Evolutionary conservation across 2,113 vertebrate genomes (phyloP).

Genomic region (Gadus macrocephalus): DNA sequence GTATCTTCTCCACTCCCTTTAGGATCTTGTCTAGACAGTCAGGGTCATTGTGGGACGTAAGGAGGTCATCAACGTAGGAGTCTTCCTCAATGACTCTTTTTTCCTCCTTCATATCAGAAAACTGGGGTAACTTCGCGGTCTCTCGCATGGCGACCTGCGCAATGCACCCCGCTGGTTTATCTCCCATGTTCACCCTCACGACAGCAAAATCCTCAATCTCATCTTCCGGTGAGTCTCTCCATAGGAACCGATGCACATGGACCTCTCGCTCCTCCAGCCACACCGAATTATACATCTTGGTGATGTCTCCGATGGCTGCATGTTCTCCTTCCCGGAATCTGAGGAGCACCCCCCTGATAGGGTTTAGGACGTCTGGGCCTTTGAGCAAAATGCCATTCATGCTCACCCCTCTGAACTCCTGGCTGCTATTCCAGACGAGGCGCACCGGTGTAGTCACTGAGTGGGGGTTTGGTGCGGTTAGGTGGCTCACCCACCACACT

Average conservation of each 20-base stretch:
- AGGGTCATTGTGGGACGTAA: background rate
- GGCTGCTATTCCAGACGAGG: conserved; percentile 19
- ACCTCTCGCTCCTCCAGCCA: conserved; percentile 27
- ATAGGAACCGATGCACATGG: conserved; percentile 33
- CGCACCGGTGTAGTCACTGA: conserved; percentile 16
- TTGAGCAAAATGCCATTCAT: conserved; percentile 33
- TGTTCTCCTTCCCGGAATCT: background rate
- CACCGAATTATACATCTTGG: background rate
- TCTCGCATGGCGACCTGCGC: conserved; percentile 24
- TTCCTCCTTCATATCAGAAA: conserved; percentile 11
- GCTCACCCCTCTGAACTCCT: conserved; percentile 17
- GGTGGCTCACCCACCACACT: conserved; percentile 23
- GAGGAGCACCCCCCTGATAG: conserved; percentile 21
- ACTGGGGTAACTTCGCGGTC: background rate
- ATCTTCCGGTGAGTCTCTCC: background rate
- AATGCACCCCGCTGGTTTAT: conserved; percentile 19
- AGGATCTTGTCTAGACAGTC: background rate
- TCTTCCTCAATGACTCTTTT: conserved; percentile 1
- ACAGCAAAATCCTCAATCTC: conserved; percentile 19
- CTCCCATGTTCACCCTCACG: conserved; percentile 27
- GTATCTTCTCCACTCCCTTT: no score
- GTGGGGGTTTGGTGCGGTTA: conserved; percentile 15
- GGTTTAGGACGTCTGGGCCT: conserved; percentile 33
- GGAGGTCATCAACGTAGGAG: conserved; percentile 6
- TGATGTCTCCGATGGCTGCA: conserved; percentile 25